Base-by-base conservation (phyloP, 2,888 invertebrate species). In the Tetramorium bicarinatum region DNA sequence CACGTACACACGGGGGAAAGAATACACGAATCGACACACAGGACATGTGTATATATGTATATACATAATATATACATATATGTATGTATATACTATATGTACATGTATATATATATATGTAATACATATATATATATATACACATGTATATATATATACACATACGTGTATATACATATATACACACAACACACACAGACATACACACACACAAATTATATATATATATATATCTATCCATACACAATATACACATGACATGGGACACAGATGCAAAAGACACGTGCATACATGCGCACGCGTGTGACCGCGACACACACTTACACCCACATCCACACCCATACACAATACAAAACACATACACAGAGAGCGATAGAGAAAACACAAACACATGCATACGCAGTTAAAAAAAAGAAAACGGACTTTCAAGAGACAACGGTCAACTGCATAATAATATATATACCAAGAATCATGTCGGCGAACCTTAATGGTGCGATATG, bases 381-480 rank as follows among this genome's bases (percentile, higher is more conserved):
- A 34, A 34, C 11, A 61, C 6, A 41, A 41, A 74, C 25, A 59
- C 18, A 61, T 47, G 44, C 61, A 34, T 59, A 59, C 44, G 29
- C 74, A 59, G 54, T 72, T 56, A 44, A 18, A 52, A n/a, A n/a
- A 38, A 72, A 72, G n/a, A 41, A 72, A 72, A 72, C 25, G 72
- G 25, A 72, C 72, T 72, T 72, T 72, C 72, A 72, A 56, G 72
- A 72, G 56, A 72, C 56, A 72, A 87, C 84, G 85, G 82, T 88
- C 84, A 87, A 85, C 88, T 84, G 89, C 87, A 90, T 89, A 90
- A 90, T 90, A 89, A 87, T 86, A 87, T 56, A 72, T 79, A 86
- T 56, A 77, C 86, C 86, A 80, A 88, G 85, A 90, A 92, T 87
- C 88, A 88, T 90, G 87, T 89, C 90, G 91, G 91, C 90, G 91